Evolutionary conservation across 35 echinoderm and acorn worm species (phyloP), one percentile per base, ranked within the genome.

Genomic region (Patiria miniata): DNA sequence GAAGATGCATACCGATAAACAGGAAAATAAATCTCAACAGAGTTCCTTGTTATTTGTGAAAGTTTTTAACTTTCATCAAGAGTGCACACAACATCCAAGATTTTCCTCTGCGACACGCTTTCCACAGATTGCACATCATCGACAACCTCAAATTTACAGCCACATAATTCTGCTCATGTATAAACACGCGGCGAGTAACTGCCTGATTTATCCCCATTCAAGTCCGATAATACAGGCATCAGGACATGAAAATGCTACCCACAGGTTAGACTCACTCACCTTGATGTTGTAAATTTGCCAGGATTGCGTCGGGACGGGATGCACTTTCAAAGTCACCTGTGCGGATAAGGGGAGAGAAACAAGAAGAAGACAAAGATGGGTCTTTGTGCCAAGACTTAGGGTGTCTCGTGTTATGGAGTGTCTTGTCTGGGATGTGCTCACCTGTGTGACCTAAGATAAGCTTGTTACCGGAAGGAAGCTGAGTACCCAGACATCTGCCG

Each of bases 201-300:
- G 42, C 42, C 42, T 47, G 42, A 47, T 47, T 47, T 47, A 47
- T 47, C 42, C 42, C 42, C 42, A 47, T 47, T 47, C 42, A 47
- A 47, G 42, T 47, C 42, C 42, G 42, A 47, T 47, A 47, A 47
- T 47, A 47, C 42, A 47, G 42, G n/a, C 65, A 22, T 22, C 32
- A 68, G 26, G 61, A 68, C 32, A 33, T 29, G 21, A 29, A 1
- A 68, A 68, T 68, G 61, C 61, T 68, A 0, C 32, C 61, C 9
- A 68, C 61, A 73, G 65, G 65, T 73, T 73, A 73, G 21, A 0
- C 34, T 73, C 65, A 73, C 65, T 73, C 65, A 73, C 65, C 65
- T 34, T 73, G 23, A 18, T 23, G 29, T 22, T 73, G 65, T 73
- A 73, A 73, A 73, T 73, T 23, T 73, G 10, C 26, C 14, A 30